phyloP scores from a whole-genome alignment of 1,140 invertebrate species.

The Spodoptera frugiperda region DNA sequence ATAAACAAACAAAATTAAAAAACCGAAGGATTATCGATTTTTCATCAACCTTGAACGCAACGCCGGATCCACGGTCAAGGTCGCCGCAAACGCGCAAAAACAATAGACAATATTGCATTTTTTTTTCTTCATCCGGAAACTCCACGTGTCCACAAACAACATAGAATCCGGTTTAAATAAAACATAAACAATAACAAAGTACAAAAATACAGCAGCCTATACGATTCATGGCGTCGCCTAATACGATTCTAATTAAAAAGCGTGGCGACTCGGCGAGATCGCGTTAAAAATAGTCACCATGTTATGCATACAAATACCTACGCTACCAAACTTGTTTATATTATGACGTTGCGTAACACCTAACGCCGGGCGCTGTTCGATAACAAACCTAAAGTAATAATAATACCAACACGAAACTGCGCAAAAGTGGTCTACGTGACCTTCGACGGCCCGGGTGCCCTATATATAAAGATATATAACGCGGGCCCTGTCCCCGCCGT shows the following conservation, averaged over 20 bases:
- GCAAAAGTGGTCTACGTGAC: slow-evolving; percentile 66
- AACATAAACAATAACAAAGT: slow-evolving; percentile 26
- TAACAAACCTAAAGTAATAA: slow-evolving; percentile 28
- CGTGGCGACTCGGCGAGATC: slow-evolving; percentile 18
- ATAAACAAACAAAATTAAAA: too few species aligned
- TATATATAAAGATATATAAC: slow-evolving; percentile 38
- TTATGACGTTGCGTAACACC: slow-evolving; percentile 66
- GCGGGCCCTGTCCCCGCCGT: slow-evolving; percentile 61
- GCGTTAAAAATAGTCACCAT: slow-evolving; percentile 73
- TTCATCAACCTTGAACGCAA: too few species aligned
- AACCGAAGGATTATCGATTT: too few species aligned
- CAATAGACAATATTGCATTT: too few species aligned
- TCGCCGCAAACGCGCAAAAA: too few species aligned
- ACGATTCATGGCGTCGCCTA: background rate
- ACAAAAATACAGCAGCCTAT: background rate
- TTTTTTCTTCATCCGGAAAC: too few species aligned
- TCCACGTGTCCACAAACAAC: too few species aligned
- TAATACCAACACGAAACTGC: slow-evolving; percentile 58
- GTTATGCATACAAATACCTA: slow-evolving; percentile 43
- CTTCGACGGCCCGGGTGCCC: slow-evolving; percentile 55
- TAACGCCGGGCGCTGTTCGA: slow-evolving; percentile 10
- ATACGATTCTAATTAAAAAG: slow-evolving; percentile 38
- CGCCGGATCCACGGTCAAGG: too few species aligned
- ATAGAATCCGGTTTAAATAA: too few species aligned
- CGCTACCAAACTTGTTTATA: slow-evolving; percentile 75